Evolutionary conservation across 1,140 invertebrate species (phyloP), one percentile per base, ranked within the genome.

Genomic region (Nephila pilipes): DNA sequence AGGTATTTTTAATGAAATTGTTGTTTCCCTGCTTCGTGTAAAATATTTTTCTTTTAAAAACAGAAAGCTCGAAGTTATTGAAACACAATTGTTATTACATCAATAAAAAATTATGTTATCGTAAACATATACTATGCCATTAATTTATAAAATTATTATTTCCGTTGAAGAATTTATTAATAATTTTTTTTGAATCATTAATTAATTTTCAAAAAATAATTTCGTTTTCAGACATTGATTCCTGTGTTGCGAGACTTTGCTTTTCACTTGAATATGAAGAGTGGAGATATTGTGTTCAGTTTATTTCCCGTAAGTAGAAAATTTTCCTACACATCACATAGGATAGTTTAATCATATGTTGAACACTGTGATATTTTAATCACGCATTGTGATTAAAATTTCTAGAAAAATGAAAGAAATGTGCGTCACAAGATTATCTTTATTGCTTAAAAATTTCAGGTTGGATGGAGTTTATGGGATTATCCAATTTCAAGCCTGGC

Each of bases 401-500:
- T n/a, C n/a, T n/a, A n/a, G n/a, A n/a, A n/a, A n/a, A n/a, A n/a
- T n/a, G n/a, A n/a, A n/a, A n/a, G n/a, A n/a, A n/a, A n/a, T n/a
- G n/a, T n/a, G n/a, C n/a, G n/a, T n/a, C n/a, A n/a, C n/a, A n/a
- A n/a, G n/a, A n/a, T n/a, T n/a, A n/a, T n/a, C n/a, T n/a, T n/a
- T n/a, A 46, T 46, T 46, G 8, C 38, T 46, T 46, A 8, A 5
- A 46, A 3, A 46, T 46, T 46, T 46, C 6, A 93, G 92, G 87
- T 88, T 81, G 92, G 92, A 14, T 93, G 92, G 92, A 93, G 69
- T 58, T 29, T 93, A 1, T 93, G 92, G 92, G 87, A 93, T 22
- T 80, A 57, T 10, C 65, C 75, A 20, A 25, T 93, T 36, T 36
- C 85, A 29, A 58, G 29, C 20, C 29, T 93, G 10, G 69, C 87